Evolutionary conservation across 1,140 invertebrate species (phyloP), one percentile per base, ranked within the genome.

Genomic region (Lepidostoma basale): DNA sequence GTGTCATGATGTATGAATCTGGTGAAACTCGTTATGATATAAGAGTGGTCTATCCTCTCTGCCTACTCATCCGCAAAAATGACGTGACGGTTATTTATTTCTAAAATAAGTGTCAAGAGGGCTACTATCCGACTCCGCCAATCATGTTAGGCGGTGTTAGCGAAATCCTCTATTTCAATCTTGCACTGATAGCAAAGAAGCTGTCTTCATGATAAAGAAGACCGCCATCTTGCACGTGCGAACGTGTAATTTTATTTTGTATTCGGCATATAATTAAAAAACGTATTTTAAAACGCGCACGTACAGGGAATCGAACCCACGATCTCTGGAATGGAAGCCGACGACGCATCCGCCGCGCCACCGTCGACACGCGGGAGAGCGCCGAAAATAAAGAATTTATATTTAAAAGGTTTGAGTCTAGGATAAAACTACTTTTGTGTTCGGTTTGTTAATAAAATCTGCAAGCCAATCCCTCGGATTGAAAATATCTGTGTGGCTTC

Each of bases 41-140:
- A n/a, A n/a, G n/a, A n/a, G n/a, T n/a, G n/a, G n/a, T n/a, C n/a
- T n/a, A n/a, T n/a, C n/a, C n/a, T n/a, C n/a, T n/a, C n/a, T n/a
- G n/a, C n/a, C n/a, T n/a, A n/a, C n/a, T n/a, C n/a, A n/a, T n/a
- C n/a, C n/a, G n/a, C n/a, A n/a, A n/a, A n/a, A n/a, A n/a, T n/a
- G n/a, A n/a, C n/a, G n/a, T n/a, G n/a, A n/a, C n/a, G n/a, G n/a
- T n/a, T n/a, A n/a, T n/a, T n/a, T n/a, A n/a, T n/a, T n/a, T n/a
- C n/a, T 16, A 1, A 25, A 23, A 56, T 30, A 30, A 56, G 14
- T 66, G 63, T 66, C 0, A 52, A 30, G 64, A 45, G 64, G 64
- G 58, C 52, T 67, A 67, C 64, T 67, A 67, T 67, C 64, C 56
- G 54, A 67, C 64, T 20, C 64, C 64, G 64, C 56, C 64, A 45